Percentiles rank a stretch among this genome's conserved stretches.
Evolutionary conservation across 2,888 invertebrate species (phyloP).

Genomic region (Aelia acuminata): DNA sequence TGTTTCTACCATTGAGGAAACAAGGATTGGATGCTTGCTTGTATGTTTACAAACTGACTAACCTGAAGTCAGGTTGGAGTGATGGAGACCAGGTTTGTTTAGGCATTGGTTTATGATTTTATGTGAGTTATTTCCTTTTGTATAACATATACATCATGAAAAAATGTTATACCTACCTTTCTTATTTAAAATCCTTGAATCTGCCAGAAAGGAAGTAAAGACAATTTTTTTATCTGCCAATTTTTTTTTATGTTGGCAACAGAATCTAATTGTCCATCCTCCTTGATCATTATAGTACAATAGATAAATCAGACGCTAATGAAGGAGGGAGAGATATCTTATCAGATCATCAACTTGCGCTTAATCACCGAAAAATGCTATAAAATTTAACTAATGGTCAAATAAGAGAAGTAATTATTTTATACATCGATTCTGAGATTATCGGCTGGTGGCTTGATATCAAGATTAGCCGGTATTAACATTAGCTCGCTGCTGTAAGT

Average conservation of each 20-base stretch:
- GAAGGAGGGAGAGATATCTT: slow-evolving; percentile 23
- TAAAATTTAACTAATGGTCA: slow-evolving; percentile 41
- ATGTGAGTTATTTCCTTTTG: too few species aligned
- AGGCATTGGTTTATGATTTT: too few species aligned
- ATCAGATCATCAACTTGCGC: slow-evolving; percentile 5
- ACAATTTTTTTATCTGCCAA: too few species aligned
- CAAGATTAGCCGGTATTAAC: slow-evolving; percentile 46
- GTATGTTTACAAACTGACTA: too few species aligned
- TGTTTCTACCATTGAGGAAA: too few species aligned
- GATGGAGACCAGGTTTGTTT: too few species aligned
- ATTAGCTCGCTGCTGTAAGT: not conserved
- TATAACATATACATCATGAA: too few species aligned
- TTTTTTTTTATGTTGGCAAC: not conserved
- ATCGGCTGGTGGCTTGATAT: slow-evolving; percentile 38
- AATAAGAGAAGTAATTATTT: slow-evolving; percentile 41
- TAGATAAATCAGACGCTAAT: slow-evolving; percentile 12
- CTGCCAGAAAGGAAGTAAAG: too few species aligned
- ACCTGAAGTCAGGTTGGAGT: too few species aligned
- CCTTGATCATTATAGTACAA: not conserved
- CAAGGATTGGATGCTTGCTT: too few species aligned
- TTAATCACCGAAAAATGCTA: slow-evolving; percentile 49
- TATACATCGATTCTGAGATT: slow-evolving; percentile 18
- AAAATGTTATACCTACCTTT: too few species aligned
- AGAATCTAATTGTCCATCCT: slow-evolving; percentile 14
- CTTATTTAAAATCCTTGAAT: too few species aligned